Evolutionary conservation across 2,113 vertebrate genomes (phyloP), one percentile per base, ranked within the genome.

Genomic region (Rousettus leschenaultii): DNA sequence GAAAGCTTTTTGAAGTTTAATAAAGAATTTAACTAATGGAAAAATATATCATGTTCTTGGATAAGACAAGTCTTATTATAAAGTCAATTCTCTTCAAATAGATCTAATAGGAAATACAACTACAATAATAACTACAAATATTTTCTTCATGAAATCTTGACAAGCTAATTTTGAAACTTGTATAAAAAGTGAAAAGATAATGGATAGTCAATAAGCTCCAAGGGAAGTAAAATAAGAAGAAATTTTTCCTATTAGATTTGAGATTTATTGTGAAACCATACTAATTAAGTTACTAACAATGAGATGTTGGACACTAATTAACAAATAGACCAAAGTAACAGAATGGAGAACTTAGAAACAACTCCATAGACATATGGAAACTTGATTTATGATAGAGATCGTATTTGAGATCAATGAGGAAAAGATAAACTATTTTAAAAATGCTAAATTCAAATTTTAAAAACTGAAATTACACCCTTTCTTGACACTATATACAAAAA

Each of bases 101-200:
- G 16, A 22, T 30, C 61, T 65, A 85, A 91, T 3, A 3, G 7
- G 78, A 80, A 77, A 71, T 80, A 21, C 74, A 55, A 75, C 57
- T 65, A 51, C 2, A 57, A 6, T 71, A 71, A 24, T 2, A 97
- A 16, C 38, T 79, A n/a, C 11, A 61, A 66, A 38, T 93, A 30
- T 1, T 21, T 55, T 95, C 48, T 77, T 53, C 12, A 30, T 73
- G 10, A 16, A 88, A 84, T 24, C 71, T 75, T n/a, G 6, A 51
- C 4, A 90, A 89, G 48, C 11, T 65, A 7, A 33, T 91, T 95
- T 96, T 88, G 30, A 96, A 92, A 80, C 66, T 51, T 83, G 75
- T 16, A 35, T 57, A 21, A 73, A 71, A 7, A 45, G 33, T 86
- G 68, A 92, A 92, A 73, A 57, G 10, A 13, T 48, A 94, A 83